Conservation (phyloP, 2,888 invertebrate genomes). For the Formica aserva region DNA sequence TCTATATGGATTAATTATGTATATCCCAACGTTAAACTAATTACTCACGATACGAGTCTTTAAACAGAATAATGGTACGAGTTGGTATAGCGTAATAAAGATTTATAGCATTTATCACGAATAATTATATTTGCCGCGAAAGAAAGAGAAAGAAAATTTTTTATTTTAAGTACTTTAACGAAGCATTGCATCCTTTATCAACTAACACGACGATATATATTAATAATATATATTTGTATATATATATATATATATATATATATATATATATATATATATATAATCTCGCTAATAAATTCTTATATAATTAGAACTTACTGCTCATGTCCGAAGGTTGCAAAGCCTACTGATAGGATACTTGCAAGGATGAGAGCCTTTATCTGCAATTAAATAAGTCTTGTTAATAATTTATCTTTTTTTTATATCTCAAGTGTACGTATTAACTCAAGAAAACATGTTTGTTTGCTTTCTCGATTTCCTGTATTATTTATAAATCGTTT, state of each 20-base stretch:
- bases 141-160: background rate
- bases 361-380: conserved; percentile 74
- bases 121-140: background rate
- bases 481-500: background rate
- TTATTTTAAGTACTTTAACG: background rate
- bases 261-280: background rate
- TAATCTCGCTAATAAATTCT: conserved; percentile 9
- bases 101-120: background rate
- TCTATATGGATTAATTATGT: background rate
- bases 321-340: conserved; percentile 81
- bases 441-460: background rate
- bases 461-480: background rate
- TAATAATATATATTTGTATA: too few relatives aligned
- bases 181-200: background rate
- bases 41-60: background rate
- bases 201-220: background rate
- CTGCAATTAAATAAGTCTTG: conserved; percentile 68
- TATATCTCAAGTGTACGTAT: background rate
- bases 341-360: conserved; percentile 66
- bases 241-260: too few relatives aligned
- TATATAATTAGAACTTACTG: conserved; percentile 76
- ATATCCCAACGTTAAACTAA: background rate
- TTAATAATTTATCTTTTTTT: conserved; percentile 25
- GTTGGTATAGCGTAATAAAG: background rate
- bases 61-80: background rate